phyloP scores from a whole-genome alignment of 2,888 invertebrate genomes.

The Sclerodermus sp. region DNA sequence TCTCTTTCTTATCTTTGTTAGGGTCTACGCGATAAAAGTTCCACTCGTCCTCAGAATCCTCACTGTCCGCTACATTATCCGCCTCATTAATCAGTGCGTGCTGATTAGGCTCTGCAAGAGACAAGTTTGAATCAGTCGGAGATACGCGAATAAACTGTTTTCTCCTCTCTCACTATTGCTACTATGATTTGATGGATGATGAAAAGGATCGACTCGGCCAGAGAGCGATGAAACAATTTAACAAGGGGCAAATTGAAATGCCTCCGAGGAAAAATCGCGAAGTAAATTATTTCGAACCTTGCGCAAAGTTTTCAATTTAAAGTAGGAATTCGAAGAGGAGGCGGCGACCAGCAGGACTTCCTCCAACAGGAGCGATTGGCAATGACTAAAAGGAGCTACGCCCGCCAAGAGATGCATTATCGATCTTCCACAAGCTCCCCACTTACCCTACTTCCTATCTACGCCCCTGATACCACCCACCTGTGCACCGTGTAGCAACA shows the following conservation, averaged over 20 bases:
- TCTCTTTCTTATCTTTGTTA: slow-evolving; percentile 62
- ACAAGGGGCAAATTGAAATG: too few species aligned
- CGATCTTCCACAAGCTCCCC: slow-evolving; percentile 47
- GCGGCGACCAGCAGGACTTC: slow-evolving; percentile 12
- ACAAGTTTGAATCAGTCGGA: neutral
- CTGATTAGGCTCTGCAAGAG: slow-evolving; percentile 44
- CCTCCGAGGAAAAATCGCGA: too few species aligned
- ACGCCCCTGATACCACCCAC: slow-evolving; percentile 44
- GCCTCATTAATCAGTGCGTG: slow-evolving; percentile 55
- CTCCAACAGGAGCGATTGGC: slow-evolving; percentile 33
- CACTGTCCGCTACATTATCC: slow-evolving; percentile 77
- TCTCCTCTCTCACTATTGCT: too few species aligned
- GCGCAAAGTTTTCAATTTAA: too few species aligned
- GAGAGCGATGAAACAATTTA: too few species aligned
- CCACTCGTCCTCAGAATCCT: slow-evolving; percentile 87
- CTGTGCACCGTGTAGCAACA: slow-evolving; percentile 47
- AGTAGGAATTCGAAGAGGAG: neutral
- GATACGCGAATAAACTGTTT: neutral
- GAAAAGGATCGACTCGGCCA: too few species aligned
- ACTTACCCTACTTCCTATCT: slow-evolving; percentile 36
- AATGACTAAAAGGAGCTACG: slow-evolving; percentile 41
- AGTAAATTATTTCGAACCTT: too few species aligned
- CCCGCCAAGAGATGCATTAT: slow-evolving; percentile 51
- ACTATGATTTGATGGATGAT: too few species aligned
- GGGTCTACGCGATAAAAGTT: slow-evolving; percentile 75